Evolutionary conservation across 1,140 invertebrate genomes (phyloP).

Genomic region (Zaprionus camerounensis): DNA sequence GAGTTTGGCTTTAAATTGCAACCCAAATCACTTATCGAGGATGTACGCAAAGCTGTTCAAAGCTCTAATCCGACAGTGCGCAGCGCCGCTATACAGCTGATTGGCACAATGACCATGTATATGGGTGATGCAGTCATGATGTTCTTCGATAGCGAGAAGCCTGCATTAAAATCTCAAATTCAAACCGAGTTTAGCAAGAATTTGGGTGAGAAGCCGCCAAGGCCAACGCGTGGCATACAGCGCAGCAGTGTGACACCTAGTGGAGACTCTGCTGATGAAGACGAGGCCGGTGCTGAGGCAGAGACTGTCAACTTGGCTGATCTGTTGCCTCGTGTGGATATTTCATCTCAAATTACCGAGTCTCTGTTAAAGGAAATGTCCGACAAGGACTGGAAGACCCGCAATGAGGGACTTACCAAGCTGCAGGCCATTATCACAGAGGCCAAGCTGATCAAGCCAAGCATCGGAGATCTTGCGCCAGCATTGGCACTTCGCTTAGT

Average conservation of each 20-base stretch:
- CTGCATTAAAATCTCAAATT: constrained; percentile 93
- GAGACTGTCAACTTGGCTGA: constrained; percentile 87
- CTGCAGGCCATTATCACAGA: constrained; percentile 87
- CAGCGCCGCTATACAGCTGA: constrained; percentile 88
- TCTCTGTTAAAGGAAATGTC: constrained; percentile 91
- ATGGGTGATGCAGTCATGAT: constrained; percentile 90
- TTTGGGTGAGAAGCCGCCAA: constrained; percentile 88
- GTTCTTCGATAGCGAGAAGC: constrained; percentile 95
- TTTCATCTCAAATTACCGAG: constrained; percentile 94
- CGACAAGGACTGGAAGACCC: constrained; percentile 97
- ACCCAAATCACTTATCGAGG: constrained; percentile 91
- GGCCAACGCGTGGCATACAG: constrained; percentile 88
- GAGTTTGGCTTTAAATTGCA: constrained; percentile 93
- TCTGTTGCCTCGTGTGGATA: constrained; percentile 91
- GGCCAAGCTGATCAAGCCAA: constrained; percentile 91
- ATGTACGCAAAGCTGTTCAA: constrained; percentile 92
- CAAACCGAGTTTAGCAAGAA: constrained; percentile 94
- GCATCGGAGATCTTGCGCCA: constrained; percentile 92
- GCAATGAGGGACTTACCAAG: constrained; percentile 82
- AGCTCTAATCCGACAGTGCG: constrained; percentile 94
- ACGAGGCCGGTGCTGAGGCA: constrained; percentile 84
- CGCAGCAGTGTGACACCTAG: constrained; percentile 38
- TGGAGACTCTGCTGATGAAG: constrained; percentile 86
- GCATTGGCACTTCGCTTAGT: constrained; percentile 90
- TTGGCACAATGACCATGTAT: constrained; percentile 90